Percentiles rank a stretch among this genome's conserved stretches.
These are phyloP conservation scores for Saiga tatarica DNA, from an alignment of 2,113 vertebrate genomes.

Conservation along the genomic window DNA sequence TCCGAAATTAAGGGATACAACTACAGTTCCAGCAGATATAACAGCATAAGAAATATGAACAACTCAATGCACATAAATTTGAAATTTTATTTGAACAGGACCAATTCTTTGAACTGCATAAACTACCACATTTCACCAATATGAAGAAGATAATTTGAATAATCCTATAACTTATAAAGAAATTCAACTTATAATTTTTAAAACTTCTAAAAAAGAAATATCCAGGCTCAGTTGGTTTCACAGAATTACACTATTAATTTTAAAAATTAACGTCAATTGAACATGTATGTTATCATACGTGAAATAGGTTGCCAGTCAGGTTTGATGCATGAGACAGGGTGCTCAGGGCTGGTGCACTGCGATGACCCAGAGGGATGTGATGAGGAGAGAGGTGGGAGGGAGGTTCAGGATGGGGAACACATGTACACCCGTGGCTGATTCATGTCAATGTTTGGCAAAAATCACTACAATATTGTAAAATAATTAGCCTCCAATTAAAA, in stretches of 20 bases:
- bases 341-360: neutral
- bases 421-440: neutral
- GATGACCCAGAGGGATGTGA: neutral
- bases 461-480: neutral
- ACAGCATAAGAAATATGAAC: neutral
- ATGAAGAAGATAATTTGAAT: neutral
- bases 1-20: neutral
- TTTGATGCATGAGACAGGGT: neutral
- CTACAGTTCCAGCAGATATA: neutral
- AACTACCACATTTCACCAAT: neutral
- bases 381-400: neutral
- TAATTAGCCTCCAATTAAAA: neutral
- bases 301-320: neutral
- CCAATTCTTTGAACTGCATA: neutral
- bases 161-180: neutral
- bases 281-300: neutral
- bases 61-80: neutral
- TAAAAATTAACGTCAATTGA: neutral
- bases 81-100: neutral
- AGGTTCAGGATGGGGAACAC: neutral
- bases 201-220: neutral
- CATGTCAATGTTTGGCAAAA: neutral
- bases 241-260: neutral
- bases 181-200: neutral
- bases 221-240: neutral